Conservation (phyloP, 2,797 vertebrate species). For the Carapus acus region DNA sequence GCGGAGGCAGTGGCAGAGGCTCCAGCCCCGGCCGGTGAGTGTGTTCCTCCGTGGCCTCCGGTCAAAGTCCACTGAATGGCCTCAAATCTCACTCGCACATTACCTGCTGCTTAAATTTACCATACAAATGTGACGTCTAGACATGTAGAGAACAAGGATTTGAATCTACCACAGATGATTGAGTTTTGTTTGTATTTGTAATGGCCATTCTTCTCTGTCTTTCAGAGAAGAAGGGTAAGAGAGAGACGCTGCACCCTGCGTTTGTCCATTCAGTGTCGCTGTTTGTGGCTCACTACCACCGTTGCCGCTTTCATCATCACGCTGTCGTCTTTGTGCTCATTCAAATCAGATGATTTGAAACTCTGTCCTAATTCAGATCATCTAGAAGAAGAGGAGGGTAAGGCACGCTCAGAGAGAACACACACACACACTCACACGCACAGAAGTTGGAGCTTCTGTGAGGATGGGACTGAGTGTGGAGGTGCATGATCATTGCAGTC, state of each 20-base stretch:
- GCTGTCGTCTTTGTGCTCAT: too few relatives aligned
- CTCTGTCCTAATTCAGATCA: constrained; percentile 52
- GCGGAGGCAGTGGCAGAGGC: constrained; percentile 54
- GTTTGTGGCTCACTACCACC: background rate
- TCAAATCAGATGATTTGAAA: constrained; percentile 17
- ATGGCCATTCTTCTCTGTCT: constrained; percentile 21
- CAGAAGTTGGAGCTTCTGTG: constrained; percentile 67
- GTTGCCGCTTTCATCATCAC: constrained; percentile 1
- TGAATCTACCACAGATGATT: background rate
- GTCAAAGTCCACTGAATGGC: constrained; percentile 29
- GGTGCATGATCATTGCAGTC: constrained; percentile 41
- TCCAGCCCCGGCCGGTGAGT: constrained; percentile 70
- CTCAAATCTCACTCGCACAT: constrained; percentile 32
- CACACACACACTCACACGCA: too few relatives aligned
- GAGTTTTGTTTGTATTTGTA: constrained; percentile 16
- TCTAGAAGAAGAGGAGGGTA: constrained; percentile 61
- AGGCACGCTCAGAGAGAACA: constrained; percentile 41
- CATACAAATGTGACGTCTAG: constrained; percentile 13
- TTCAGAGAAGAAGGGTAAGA: constrained; percentile 59
- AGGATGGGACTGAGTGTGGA: constrained; percentile 55
- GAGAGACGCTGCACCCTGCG: background rate
- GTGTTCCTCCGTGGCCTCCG: constrained; percentile 32
- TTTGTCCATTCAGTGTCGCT: constrained; percentile 4
- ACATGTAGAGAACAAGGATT: constrained; percentile 16
- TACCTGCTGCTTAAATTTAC: constrained; percentile 21